Base-by-base conservation (phyloP, 1,140 invertebrate genomes). In the Temnothorax curvispinosus region DNA sequence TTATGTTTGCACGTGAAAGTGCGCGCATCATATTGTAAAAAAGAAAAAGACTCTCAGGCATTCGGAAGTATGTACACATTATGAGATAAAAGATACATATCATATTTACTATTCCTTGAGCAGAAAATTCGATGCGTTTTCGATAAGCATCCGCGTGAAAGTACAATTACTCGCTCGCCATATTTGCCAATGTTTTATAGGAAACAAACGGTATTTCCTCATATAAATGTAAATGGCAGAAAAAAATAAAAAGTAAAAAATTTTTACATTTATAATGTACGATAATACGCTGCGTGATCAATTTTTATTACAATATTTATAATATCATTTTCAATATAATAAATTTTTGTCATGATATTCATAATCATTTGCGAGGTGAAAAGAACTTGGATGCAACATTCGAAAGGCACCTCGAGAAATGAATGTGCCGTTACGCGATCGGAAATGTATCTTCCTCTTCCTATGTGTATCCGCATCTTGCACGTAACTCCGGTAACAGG, bases 1-100 rank as follows among this genome's bases (percentile, higher is more conserved):
- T 18, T n/a, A 4, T 35, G 18, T 67, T 67, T 69, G 54, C 50
- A 9, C 58, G 86, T 88, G 87, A 88, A 88, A 88, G 87, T 88
- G 44, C 32, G 11, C 7, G 15, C 11, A 3, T 13, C 8, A 35
- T 5, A 1, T 54, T n/a, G 3, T 5, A 41, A 41, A 60, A 18
- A 35, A 56, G 27, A 52, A n/a, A 69, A 76, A 38, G 18, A 86
- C 47, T 18, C 15, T 21, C 54, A 67, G 21, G 44, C 44, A 67
- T 52, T 77, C 62, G 78, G 64, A 85, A 88, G 54, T 72, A 11
- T 58, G 35, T 75, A 50, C 38, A 44, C 38, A 38, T 6, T 18
- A 13, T 8, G 4, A 56, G 32, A 76, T 85, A 13, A 47, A 64
- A 76, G 64, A 77, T 85, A 85, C 58, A 60, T 60, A 62, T 85